These are phyloP conservation scores for Cryptocephalus moraei DNA, from an alignment of 2,888 invertebrate genomes.

Conservation along the genomic window DNA sequence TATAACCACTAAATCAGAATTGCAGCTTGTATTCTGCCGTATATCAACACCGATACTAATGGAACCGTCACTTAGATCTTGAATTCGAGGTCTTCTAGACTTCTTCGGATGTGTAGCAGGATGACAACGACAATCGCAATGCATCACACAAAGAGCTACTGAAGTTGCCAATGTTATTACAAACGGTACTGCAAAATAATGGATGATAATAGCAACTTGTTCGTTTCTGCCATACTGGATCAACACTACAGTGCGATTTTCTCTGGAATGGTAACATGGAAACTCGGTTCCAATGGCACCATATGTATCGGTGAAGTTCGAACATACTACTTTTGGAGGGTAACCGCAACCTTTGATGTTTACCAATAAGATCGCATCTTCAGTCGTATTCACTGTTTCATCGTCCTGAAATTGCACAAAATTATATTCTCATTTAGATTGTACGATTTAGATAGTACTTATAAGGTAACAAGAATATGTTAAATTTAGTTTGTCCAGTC, in stretches of 20 bases:
- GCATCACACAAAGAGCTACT: conserved; percentile 74
- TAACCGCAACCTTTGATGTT: conserved; percentile 81
- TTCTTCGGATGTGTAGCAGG: conserved; percentile 54
- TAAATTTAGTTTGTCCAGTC: no score
- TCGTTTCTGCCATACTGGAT: conserved; percentile 75
- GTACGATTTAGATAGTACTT: no score
- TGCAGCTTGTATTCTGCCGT: conserved; percentile 42
- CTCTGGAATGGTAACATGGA: conserved; percentile 61
- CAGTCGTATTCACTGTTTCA: conserved; percentile 22
- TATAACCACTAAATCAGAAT: conserved; percentile 35
- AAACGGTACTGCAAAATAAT: conserved; percentile 76
- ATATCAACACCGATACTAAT: conserved; percentile 61
- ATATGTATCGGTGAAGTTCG: conserved; percentile 61
- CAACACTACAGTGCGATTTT: conserved; percentile 73
- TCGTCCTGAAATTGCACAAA: conserved; percentile 13
- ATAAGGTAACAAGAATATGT: no score
- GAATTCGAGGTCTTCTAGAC: conserved; percentile 53
- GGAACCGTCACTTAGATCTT: conserved; percentile 58
- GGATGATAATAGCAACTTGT: conserved; percentile 71
- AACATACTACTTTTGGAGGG: conserved; percentile 66
- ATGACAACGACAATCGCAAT: conserved; percentile 74
- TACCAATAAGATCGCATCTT: conserved; percentile 53
- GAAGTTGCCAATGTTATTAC: conserved; percentile 77
- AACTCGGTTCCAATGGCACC: conserved; percentile 58
- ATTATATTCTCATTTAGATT: no score